Conservation (phyloP, 1,140 invertebrate species). For the Subanguina moxae region DNA sequence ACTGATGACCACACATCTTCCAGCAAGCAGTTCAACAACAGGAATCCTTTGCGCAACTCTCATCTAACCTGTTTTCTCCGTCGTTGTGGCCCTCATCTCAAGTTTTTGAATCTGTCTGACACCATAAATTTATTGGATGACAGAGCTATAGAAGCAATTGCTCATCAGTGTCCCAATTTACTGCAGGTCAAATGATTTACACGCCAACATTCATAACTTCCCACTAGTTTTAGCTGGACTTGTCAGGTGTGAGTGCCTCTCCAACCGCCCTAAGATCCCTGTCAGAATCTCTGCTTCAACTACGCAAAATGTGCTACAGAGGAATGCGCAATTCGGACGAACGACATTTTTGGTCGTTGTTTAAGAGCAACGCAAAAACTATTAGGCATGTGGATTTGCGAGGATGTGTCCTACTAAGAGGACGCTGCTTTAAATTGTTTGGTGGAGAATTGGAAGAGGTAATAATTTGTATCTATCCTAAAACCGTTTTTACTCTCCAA, state of each 20-base stretch:
- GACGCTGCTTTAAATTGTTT: conserved; percentile 54
- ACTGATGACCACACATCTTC: conserved; percentile 19
- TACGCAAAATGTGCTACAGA: conserved; percentile 40
- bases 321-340: conserved; percentile 51
- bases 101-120: conserved; percentile 44
- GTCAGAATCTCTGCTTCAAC: conserved; percentile 33
- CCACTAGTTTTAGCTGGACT: conserved; percentile 41
- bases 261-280: conserved; percentile 33
- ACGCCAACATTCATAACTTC: neutral
- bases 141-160: conserved; percentile 47
- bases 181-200: conserved; percentile 27
- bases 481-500: too few relatives aligned
- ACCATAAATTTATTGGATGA: conserved; percentile 53
- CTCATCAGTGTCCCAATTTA: conserved; percentile 46
- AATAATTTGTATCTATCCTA: conserved; percentile 24
- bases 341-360: conserved; percentile 54
- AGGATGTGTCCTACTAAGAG: conserved; percentile 43
- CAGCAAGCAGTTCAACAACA: conserved; percentile 34
- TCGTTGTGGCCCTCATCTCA: conserved; percentile 47
- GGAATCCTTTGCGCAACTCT: conserved; percentile 44
- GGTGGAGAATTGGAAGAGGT: conserved; percentile 51
- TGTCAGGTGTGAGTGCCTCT: conserved; percentile 43
- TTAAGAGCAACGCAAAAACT: conserved; percentile 42
- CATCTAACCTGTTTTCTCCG: conserved; percentile 46
- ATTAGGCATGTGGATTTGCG: conserved; percentile 50